Percentiles rank a stretch among this genome's conserved stretches.
These are phyloP conservation scores for Scolopax bukidnonensis DNA, from an alignment of 2,797 vertebrate genomes.

Conservation along the genomic window DNA sequence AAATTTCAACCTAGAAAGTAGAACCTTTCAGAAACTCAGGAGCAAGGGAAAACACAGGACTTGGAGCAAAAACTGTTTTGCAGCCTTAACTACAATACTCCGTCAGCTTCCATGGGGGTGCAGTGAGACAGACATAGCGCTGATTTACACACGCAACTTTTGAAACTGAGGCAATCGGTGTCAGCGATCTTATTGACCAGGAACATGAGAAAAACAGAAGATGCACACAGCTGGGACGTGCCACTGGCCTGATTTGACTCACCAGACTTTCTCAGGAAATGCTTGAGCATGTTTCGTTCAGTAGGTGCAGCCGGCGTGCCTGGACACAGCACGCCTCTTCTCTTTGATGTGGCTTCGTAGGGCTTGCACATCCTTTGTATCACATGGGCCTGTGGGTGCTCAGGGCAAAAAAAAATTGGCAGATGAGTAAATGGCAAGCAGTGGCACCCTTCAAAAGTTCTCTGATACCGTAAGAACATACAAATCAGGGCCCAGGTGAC, in stretches of 20 bases:
- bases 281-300: slow-evolving; percentile 50
- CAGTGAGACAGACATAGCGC: background rate
- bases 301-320: slow-evolving; percentile 53
- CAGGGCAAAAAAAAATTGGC: slow-evolving; percentile 10
- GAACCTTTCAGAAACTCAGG: slow-evolving; percentile 75
- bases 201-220: slow-evolving; percentile 41
- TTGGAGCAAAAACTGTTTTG: slow-evolving; percentile 48
- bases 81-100: slow-evolving; percentile 20
- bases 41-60: slow-evolving; percentile 71
- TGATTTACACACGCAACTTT: background rate
- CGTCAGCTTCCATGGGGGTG: background rate
- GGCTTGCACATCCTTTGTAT: background rate
- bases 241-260: slow-evolving; percentile 58
- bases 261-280: slow-evolving; percentile 65
- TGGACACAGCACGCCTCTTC: slow-evolving; percentile 24
- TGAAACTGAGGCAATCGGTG: background rate
- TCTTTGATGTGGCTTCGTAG: slow-evolving; percentile 39
- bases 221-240: background rate
- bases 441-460: background rate
- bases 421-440: background rate
- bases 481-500: background rate
- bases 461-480: background rate
- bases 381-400: background rate
- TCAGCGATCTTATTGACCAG: slow-evolving; percentile 51
- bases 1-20: slow-evolving; percentile 82